Evolutionary conservation across 2,113 vertebrate species (phyloP), one percentile per base, ranked within the genome.

Genomic region (Macquaria australasica): DNA sequence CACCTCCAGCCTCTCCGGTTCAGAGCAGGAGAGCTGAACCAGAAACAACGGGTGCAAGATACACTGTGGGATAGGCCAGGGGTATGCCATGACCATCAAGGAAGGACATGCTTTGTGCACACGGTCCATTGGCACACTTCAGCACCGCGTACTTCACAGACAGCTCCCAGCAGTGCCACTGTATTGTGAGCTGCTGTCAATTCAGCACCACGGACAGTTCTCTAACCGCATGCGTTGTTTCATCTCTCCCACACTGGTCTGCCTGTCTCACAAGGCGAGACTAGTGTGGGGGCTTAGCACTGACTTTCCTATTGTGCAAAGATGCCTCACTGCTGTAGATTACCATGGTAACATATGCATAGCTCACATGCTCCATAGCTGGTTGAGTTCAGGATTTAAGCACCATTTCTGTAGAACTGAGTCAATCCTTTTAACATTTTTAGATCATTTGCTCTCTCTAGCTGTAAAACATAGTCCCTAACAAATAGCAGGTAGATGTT

Each of bases 31-130:
- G 51, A 87, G 69, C 62, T 84, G 79, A 90, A 89, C 81, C 79
- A 74, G 84, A 92, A 89, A 87, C 84, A 81, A 86, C 74, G 56
- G 79, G 83, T 82, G 86, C 87, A 86, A 74, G 77, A 85, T 53
- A 75, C 64, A 73, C 66, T 43, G 62, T 39, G 77, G 81, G 87
- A 79, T 45, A 83, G 60, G 64, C 89, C 60, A 72, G 25, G 10
- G 82, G 84, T 64, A 81, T 80, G 77, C 67, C 68, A 59, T 76
- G 77, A 84, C 77, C 79, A 87, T 82, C 77, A 68, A 84, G 60
- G 67, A 87, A 85, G 89, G 83, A 82, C 85, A 78, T 37, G 85
- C 86, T 82, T 82, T 78, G 73, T 87, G 84, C 73, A 79, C 79
- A 85, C 20, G 12, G n/a, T 73, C 70, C 59, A 45, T 68, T 79